Evolutionary conservation across 1,140 invertebrate species (phyloP).

Genomic region (Acyrthosiphon pisum): DNA sequence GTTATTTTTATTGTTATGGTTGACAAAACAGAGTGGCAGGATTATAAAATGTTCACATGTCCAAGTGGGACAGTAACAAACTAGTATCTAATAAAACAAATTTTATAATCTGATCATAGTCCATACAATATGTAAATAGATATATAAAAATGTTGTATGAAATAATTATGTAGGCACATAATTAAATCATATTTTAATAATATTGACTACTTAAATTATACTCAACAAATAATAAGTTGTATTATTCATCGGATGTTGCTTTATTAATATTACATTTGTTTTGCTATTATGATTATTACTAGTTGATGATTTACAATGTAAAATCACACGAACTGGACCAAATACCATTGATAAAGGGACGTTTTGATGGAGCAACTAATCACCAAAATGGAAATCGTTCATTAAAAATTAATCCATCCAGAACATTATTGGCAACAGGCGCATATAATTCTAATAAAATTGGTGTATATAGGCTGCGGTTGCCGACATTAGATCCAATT

Average conservation of each 20-base stretch:
- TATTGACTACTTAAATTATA: too few relatives aligned
- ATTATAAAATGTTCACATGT: too few relatives aligned
- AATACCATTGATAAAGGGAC: too few relatives aligned
- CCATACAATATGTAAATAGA: neutral
- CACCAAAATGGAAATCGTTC: slow-evolving; percentile 90
- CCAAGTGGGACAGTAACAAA: neutral
- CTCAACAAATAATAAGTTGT: too few relatives aligned
- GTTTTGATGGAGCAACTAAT: slow-evolving; percentile 68
- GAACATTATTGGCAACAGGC: slow-evolving; percentile 88
- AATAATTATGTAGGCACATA: neutral
- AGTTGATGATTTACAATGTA: too few relatives aligned
- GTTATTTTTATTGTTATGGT: neutral
- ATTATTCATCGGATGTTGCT: too few relatives aligned
- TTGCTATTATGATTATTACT: too few relatives aligned
- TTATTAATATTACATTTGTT: too few relatives aligned
- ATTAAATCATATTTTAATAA: neutral
- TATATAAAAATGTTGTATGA: neutral
- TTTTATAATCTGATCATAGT: neutral
- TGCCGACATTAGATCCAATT: slow-evolving; percentile 92
- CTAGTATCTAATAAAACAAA: neutral
- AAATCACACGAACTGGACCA: too few relatives aligned
- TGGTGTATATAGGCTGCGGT: slow-evolving; percentile 87
- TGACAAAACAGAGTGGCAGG: too few relatives aligned
- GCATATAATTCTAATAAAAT: slow-evolving; percentile 91
- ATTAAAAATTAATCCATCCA: slow-evolving; percentile 92